A percentile compares a stretch with the other conserved stretches of the same genome.
These are phyloP conservation scores for Neostethus bicornis DNA, from an alignment of 2,797 vertebrate species.

Conservation along the genomic window DNA sequence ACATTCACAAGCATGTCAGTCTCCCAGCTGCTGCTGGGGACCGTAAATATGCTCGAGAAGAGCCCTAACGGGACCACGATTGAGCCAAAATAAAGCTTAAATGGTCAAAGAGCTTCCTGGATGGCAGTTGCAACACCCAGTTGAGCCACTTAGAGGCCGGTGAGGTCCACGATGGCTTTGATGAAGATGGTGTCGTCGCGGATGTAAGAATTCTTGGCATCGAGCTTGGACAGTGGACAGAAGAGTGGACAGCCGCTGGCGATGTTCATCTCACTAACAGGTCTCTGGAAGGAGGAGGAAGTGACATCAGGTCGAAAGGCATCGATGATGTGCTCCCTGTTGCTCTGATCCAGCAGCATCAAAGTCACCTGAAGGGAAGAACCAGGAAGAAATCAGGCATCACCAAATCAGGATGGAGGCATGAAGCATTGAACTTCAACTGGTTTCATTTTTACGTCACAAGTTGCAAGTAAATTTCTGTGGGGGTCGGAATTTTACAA, in stretches of 20 bases:
- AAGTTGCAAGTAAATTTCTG: no score
- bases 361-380: conserved; percentile 87
- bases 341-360: conserved; percentile 98
- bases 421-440: no score
- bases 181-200: conserved; percentile 97
- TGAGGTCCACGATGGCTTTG: conserved; percentile 97
- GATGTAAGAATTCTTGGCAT: conserved; percentile 92
- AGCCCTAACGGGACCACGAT: conserved; percentile 43
- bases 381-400: background rate
- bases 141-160: conserved; percentile 83
- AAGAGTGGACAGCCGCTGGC: conserved; percentile 98
- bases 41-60: conserved; percentile 37
- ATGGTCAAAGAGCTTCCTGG: conserved; percentile 60
- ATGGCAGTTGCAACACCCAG: conserved; percentile 27
- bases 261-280: conserved; percentile 95
- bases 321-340: conserved; percentile 95
- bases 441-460: no score
- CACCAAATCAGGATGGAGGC: no score
- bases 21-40: conserved; percentile 50
- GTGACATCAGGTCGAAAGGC: conserved; percentile 94
- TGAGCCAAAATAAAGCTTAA: conserved; percentile 53
- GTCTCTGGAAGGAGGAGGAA: conserved; percentile 95
- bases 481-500: no score
- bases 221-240: conserved; percentile 92
- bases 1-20: conserved; percentile 44